Evolutionary conservation across 2,888 invertebrate genomes (phyloP), one percentile per base, ranked within the genome.

Genomic region (Lasioglossum villosulum): DNA sequence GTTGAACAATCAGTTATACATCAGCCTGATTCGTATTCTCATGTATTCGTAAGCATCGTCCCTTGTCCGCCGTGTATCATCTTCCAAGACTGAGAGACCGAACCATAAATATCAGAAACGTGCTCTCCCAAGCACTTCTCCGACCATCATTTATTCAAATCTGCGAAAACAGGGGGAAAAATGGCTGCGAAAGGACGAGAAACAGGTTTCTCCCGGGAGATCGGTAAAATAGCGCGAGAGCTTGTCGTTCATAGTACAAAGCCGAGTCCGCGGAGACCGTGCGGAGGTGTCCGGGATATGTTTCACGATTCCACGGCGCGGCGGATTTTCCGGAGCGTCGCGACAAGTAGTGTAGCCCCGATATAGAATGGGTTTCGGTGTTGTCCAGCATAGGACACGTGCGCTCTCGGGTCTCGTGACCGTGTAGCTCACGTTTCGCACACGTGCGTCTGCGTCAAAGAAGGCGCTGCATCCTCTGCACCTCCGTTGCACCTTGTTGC

Each of bases 381-480:
- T 56, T 75, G 45, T 19, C 12, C 30, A 30, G 30, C 77, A 37
- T 23, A 19, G 56, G 72, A 68, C 77, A 87, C 66, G 73, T 76
- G 75, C 75, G 34, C 23, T 2, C 30, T 27, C 30, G 14, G 37
- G 8, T 23, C 68, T 4, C 23, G 23, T 37, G 66, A 19, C 37
- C 39, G 48, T 70, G 52, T 73, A 56, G 27, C 72, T 73, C 78
- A 76, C 86, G 86, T 88, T 76, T 56, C 27, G 72, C 79, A 82
- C 78, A n/a, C 52, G 78, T 78, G 82, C 73, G 63, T 80, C 77
- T 73, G 73, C 78, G 80, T 87, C 88, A 84, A 86, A 84, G 83
- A 85, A 90, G 75, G 72, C 63, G 63, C 16, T 30, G 30, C 63
- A 63, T 63, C 63, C 27, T 63, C 63, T 12, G 27, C n/a, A 14